These are phyloP conservation scores for Rhagium mordax DNA, from an alignment of 2,888 invertebrate species.

Conservation along the genomic window DNA sequence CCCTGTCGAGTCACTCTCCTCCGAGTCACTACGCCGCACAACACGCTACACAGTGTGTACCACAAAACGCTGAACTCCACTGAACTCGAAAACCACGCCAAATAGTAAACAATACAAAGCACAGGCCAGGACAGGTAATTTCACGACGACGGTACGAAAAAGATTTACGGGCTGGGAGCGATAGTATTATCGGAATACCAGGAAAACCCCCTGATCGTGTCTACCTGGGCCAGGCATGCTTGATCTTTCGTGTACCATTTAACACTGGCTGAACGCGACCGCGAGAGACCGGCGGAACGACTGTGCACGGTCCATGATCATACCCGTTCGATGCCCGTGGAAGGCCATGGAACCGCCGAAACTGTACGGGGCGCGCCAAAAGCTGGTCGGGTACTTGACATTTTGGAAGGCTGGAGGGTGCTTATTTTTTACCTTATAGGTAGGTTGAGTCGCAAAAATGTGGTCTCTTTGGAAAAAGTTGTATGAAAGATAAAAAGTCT, in stretches of 20 bases:
- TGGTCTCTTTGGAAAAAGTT: too few species aligned
- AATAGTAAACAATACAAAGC: constrained; percentile 13
- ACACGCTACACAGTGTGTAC: constrained; percentile 6
- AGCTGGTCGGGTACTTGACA: background rate
- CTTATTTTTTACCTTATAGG: too few species aligned
- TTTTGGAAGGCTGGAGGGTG: too few species aligned
- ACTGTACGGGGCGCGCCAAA: background rate
- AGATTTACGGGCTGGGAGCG: constrained; percentile 10
- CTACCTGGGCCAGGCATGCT: constrained; percentile 26
- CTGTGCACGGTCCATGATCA: constrained; percentile 22
- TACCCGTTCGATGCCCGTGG: constrained; percentile 25
- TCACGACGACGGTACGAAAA: constrained; percentile 19
- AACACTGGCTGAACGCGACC: constrained; percentile 11
- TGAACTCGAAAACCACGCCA: constrained; percentile 3
- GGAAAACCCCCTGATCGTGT: constrained; percentile 28
- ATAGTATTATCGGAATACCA: constrained; percentile 35
- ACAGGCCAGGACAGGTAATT: constrained; percentile 35
- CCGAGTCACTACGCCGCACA: constrained; percentile 7
- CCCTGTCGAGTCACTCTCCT: background rate
- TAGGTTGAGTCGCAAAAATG: too few species aligned
- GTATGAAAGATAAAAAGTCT: too few species aligned
- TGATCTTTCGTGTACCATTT: constrained; percentile 21
- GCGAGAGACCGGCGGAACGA: constrained; percentile 2
- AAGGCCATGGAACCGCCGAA: constrained; percentile 22
- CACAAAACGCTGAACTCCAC: background rate